Evolutionary conservation across 2,888 invertebrate genomes (phyloP).

Genomic region (Steinernema carpocapsae): DNA sequence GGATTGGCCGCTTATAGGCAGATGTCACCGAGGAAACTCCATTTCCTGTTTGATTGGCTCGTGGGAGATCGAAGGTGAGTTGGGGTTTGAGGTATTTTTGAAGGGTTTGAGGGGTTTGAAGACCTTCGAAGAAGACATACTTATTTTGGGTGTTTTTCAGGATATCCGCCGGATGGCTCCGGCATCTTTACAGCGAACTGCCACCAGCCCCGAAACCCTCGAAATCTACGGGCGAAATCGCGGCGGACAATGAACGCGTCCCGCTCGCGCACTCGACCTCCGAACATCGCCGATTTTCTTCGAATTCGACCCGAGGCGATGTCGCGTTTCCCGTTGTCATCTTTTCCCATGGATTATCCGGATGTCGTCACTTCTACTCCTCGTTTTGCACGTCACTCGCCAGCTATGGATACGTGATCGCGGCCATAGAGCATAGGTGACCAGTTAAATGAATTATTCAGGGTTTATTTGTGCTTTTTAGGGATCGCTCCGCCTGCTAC

Average conservation of each 20-base stretch:
- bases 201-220: conserved; percentile 30
- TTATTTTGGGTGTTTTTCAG: conserved; percentile 22
- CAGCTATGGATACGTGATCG: conserved; percentile 76
- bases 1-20: conserved; percentile 72
- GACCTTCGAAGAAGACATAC: too few relatives aligned
- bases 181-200: conserved; percentile 11
- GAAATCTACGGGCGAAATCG: conserved; percentile 34
- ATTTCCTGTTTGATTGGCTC: conserved; percentile 60
- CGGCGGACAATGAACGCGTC: conserved; percentile 9
- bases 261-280: conserved; percentile 37
- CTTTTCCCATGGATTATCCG: conserved; percentile 77
- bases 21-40: conserved; percentile 60
- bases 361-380: conserved; percentile 75
- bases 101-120: conserved; percentile 19
- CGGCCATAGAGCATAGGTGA: conserved; percentile 75
- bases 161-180: conserved; percentile 37
- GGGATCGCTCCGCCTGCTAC: conserved; percentile 63
- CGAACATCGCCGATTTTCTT: conserved; percentile 55
- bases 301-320: conserved; percentile 49
- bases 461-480: too few relatives aligned
- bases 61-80: conserved; percentile 59
- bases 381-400: conserved; percentile 76
- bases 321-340: conserved; percentile 73
- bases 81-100: background rate
- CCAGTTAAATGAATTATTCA: background rate